Evolutionary conservation across 2,888 invertebrate genomes (phyloP), one percentile per base, ranked within the genome.

Genomic region (Cephus pulcher): DNA sequence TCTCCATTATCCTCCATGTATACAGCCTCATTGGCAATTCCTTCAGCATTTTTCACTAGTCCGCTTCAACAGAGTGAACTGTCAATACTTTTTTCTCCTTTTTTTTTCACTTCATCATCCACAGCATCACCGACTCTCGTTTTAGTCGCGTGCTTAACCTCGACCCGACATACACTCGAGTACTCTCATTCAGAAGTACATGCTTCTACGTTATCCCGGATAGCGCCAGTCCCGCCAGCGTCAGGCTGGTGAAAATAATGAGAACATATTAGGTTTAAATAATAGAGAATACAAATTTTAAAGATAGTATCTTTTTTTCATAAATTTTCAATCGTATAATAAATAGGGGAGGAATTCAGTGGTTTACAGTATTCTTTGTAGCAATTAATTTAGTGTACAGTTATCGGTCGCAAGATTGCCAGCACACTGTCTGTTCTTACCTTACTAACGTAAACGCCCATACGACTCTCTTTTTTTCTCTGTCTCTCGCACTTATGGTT

Each of bases 131-230:
- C 56, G 23, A 9, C 23, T 56, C 23, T 56, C 56, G 23, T 56
- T 56, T 56, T 56, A 56, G 23, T 56, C 56, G 56, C 56, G 30
- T 30, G 11, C 71, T 71, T 34, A 34, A 71, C 71, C 71, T 71
- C 71, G 71, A 71, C 71, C 71, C 30, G 30, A 15, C 71, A 9
- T 32, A 71, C 12, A 34, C 71, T 71, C 71, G 71, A 71, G 71
- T 1, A 34, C 71, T 71, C 71, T 71, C 71, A 33, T 34, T 32
- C 30, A 23, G 23, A 9, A 56, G 23, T 56, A 56, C 56, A 23
- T 56, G 23, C 56, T 56, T 56, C 56, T 56, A 56, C 56, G 56
- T 56, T 56, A 56, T 56, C 9, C 56, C 9, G 56, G 23, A 9
- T 56, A 56, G 23, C 23, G 1, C 9, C 23, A 9, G 56, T 23